A percentile compares a stretch with the other conserved stretches of the same genome.
Evolutionary conservation across 2,113 vertebrate species (phyloP).

Genomic region (Tilapia sparmanii): DNA sequence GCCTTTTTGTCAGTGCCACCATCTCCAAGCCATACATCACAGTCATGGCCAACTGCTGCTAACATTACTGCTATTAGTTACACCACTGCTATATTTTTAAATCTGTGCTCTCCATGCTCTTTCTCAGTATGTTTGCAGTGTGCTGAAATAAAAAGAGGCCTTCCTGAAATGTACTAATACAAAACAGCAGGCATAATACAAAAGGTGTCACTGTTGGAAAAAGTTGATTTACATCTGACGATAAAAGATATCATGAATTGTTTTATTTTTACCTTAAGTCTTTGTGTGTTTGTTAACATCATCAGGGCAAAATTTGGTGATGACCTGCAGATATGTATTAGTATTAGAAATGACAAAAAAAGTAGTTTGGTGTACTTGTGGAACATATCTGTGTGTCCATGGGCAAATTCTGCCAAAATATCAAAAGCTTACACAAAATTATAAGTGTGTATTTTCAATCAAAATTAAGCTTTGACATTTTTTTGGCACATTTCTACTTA

Average conservation of each 20-base stretch:
- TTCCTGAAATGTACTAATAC: not conserved
- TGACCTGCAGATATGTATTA: not conserved
- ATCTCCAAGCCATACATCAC: not conserved
- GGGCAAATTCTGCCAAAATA: not conserved
- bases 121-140: not conserved
- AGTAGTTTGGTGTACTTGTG: not conserved
- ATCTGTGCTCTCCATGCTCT: not conserved
- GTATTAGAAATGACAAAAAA: not conserved
- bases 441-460: not conserved
- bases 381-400: not conserved
- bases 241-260: not conserved
- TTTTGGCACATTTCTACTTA: not conserved
- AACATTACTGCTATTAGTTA: not conserved
- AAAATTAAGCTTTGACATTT: not conserved
- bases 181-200: not conserved
- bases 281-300: not conserved
- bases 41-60: not conserved
- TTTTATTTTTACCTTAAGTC: not conserved
- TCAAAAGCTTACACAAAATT: not conserved
- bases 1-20: not conserved
- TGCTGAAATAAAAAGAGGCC: not conserved
- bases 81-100: not conserved
- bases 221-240: not conserved
- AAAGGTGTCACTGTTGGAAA: not conserved
- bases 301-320: not conserved